Conservation (phyloP, 35 echinoderm and acorn worm species). For the Anneissia japonica region DNA sequence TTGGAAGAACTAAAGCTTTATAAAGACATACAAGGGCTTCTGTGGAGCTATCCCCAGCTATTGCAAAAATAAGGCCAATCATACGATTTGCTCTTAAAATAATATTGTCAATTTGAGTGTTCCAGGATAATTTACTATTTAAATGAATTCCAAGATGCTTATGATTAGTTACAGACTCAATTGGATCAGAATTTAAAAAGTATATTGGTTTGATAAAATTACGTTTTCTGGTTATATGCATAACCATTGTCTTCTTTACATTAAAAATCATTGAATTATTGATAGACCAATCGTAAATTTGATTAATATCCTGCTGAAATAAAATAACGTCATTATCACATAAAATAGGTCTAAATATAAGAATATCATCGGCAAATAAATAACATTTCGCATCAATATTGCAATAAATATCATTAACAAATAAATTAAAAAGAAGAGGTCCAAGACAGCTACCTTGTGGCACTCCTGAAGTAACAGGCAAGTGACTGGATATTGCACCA, state of each 20-base stretch:
- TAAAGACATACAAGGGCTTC: too few species aligned
- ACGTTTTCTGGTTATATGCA: constrained; percentile 16
- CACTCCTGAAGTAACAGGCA: background rate
- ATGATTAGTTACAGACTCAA: too few species aligned
- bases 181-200: too few species aligned
- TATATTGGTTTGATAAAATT: background rate
- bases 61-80: too few species aligned
- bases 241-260: background rate
- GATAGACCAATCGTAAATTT: too few species aligned
- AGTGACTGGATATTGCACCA: background rate
- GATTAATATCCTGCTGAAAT: too few species aligned
- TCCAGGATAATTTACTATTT: too few species aligned
- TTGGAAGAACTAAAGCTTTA: background rate
- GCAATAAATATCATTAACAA: too few species aligned
- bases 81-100: too few species aligned
- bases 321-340: background rate
- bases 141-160: too few species aligned
- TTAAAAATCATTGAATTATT: too few species aligned
- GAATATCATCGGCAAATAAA: constrained; percentile 31
- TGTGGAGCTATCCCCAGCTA: background rate
- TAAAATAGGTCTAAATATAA: background rate
- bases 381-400: too few species aligned
- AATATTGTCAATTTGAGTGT: background rate
- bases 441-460: background rate
- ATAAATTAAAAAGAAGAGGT: background rate